Evolutionary conservation across 2,113 vertebrate species (phyloP).

Genomic region (Cranoglanis bouderius): DNA sequence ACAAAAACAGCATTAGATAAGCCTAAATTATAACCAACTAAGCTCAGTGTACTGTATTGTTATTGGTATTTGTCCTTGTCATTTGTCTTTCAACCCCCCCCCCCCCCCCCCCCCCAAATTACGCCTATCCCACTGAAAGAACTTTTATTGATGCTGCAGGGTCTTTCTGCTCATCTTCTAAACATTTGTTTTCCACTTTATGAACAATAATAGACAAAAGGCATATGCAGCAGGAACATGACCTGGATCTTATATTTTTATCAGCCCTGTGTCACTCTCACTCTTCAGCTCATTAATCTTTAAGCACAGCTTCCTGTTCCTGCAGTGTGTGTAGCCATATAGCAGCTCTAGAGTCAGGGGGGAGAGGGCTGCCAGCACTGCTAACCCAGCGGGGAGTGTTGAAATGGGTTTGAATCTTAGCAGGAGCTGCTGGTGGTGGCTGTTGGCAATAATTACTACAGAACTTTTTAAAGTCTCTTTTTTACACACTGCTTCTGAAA

Average conservation of each 20-base stretch:
- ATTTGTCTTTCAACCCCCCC: not conserved
- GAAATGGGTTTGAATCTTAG: slow-evolving; percentile 21
- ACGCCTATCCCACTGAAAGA: not conserved
- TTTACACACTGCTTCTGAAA: not conserved
- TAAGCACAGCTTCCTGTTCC: slow-evolving; percentile 21
- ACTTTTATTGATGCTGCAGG: not conserved
- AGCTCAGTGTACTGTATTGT: not conserved
- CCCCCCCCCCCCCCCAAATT: too few species aligned
- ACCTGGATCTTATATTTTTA: slow-evolving; percentile 24
- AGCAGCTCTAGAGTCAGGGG: slow-evolving; percentile 4
- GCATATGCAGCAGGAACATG: not conserved
- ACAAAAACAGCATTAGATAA: not conserved
- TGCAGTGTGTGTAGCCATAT: slow-evolving; percentile 16
- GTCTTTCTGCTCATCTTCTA: not conserved
- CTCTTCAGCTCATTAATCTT: slow-evolving; percentile 18
- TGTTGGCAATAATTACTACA: slow-evolving; percentile 5
- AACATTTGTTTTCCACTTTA: not conserved
- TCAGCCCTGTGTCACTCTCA: slow-evolving; percentile 30
- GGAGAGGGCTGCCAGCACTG: slow-evolving; percentile 15
- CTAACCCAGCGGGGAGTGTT: slow-evolving; percentile 15
- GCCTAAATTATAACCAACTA: not conserved
- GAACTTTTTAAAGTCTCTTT: slow-evolving; percentile 1
- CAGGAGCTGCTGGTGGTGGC: not conserved
- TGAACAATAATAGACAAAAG: not conserved
- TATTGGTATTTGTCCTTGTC: not conserved